A percentile compares a stretch with the other conserved stretches of the same genome.
These are phyloP conservation scores for Scomber japonicus DNA, from an alignment of 2,113 vertebrate species.

Conservation along the genomic window DNA sequence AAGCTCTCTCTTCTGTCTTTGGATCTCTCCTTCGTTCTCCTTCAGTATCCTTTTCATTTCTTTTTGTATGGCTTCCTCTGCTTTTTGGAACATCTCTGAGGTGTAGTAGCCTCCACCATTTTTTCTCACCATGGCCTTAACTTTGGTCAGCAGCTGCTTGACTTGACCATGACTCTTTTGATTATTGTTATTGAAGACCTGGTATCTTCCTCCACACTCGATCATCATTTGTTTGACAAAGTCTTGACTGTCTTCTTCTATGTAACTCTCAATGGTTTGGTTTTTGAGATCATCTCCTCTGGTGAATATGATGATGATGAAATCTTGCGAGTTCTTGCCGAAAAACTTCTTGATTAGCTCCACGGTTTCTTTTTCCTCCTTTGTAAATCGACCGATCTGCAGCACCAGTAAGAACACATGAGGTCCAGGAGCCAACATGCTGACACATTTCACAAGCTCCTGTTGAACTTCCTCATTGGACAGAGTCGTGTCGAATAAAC, in stretches of 20 bases:
- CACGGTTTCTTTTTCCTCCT: constrained; percentile 60
- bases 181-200: constrained; percentile 58
- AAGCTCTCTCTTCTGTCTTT: constrained; percentile 23
- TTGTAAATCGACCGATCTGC: constrained; percentile 59
- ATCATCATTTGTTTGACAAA: constrained; percentile 5
- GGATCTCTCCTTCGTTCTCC: constrained; percentile 53
- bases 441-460: constrained; percentile 60
- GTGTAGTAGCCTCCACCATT: constrained; percentile 52
- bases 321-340: constrained; percentile 52
- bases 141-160: constrained; percentile 38
- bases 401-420: constrained; percentile 72
- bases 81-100: constrained; percentile 41
- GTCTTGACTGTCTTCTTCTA: not conserved
- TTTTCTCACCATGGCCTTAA: constrained; percentile 42
- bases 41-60: constrained; percentile 49
- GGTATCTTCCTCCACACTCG: constrained; percentile 45
- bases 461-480: not conserved
- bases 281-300: constrained; percentile 52
- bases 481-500: constrained; percentile 46
- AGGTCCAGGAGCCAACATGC: constrained; percentile 64
- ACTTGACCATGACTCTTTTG: constrained; percentile 44
- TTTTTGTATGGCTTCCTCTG: constrained; percentile 45
- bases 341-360: constrained; percentile 58
- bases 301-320: constrained; percentile 65
- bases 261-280: not conserved